phyloP scores from a whole-genome alignment of 2,113 vertebrate species.

The Physeter macrocephalus region DNA sequence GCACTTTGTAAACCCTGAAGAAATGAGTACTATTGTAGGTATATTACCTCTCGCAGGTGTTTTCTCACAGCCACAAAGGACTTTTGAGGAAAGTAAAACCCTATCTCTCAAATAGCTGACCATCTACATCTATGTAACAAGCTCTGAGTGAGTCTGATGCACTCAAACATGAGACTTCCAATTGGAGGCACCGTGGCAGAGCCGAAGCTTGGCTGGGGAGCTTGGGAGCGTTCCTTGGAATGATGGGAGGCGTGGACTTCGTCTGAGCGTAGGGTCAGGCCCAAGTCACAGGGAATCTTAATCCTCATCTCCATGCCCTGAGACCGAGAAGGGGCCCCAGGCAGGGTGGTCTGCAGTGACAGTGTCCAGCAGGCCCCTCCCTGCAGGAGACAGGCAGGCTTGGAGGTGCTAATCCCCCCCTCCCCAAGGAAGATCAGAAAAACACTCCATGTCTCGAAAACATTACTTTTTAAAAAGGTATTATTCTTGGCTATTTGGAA shows the following conservation, averaged over 20 bases:
- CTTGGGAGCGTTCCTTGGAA: background rate
- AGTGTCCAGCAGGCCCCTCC: background rate
- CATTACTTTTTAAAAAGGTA: background rate
- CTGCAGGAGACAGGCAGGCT: background rate
- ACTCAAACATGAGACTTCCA: fast-evolving
- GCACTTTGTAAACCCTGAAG: background rate
- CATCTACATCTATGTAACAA: background rate
- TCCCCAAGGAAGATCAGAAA: background rate
- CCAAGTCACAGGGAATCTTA: background rate
- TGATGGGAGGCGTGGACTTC: background rate
- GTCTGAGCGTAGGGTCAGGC: background rate
- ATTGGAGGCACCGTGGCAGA: fast-evolving
- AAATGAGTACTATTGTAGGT: background rate
- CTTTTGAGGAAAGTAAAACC: background rate
- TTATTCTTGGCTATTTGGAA: background rate
- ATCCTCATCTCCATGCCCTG: background rate
- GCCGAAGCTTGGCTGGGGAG: background rate
- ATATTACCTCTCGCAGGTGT: background rate
- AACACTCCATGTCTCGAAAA: background rate
- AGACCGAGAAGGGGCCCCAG: background rate
- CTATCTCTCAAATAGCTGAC: background rate
- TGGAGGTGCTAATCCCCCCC: background rate
- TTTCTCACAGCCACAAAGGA: background rate
- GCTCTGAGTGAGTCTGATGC: fast-evolving
- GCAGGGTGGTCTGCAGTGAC: background rate